Evolutionary conservation across 1,140 invertebrate species (phyloP).

Genomic region (Choristoneura fumiferana): DNA sequence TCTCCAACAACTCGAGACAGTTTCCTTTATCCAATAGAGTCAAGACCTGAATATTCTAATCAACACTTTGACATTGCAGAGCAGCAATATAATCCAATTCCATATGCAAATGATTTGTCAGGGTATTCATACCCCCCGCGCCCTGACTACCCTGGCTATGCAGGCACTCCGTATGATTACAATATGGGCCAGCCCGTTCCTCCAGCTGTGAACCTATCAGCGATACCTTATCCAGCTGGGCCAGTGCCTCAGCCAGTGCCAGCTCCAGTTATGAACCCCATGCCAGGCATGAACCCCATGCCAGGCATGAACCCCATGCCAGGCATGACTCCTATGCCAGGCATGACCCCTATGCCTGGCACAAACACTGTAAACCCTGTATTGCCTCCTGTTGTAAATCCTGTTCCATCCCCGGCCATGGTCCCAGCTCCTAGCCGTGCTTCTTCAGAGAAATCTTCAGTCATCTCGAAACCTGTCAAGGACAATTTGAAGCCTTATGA

Average conservation of each 20-base stretch:
- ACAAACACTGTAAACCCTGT: not conserved
- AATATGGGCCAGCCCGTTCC: not conserved
- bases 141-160: slow-evolving; percentile 27
- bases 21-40: slow-evolving; percentile 50
- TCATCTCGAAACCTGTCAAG: slow-evolving; percentile 17
- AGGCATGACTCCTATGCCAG: not conserved
- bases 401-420: slow-evolving; percentile 17
- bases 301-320: not conserved
- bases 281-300: too few relatives aligned
- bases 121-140: slow-evolving; percentile 44
- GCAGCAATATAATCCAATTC: slow-evolving; percentile 21
- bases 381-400: not conserved
- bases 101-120: slow-evolving; percentile 24
- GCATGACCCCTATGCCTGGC: too few relatives aligned
- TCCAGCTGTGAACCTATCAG: not conserved
- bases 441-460: slow-evolving; percentile 26
- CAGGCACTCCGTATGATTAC: slow-evolving; percentile 42
- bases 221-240: slow-evolving; percentile 16
- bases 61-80: slow-evolving; percentile 20
- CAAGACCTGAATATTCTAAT: slow-evolving; percentile 20
- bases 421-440: slow-evolving; percentile 34
- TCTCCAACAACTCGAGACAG: slow-evolving; percentile 31
- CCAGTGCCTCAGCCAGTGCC: slow-evolving; percentile 46
- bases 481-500: slow-evolving; percentile 40
- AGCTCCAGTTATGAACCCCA: slow-evolving; percentile 15